Evolutionary conservation across 2,797 vertebrate species (phyloP), one percentile per base, ranked within the genome.

Genomic region (Peromyscus nudipes): DNA sequence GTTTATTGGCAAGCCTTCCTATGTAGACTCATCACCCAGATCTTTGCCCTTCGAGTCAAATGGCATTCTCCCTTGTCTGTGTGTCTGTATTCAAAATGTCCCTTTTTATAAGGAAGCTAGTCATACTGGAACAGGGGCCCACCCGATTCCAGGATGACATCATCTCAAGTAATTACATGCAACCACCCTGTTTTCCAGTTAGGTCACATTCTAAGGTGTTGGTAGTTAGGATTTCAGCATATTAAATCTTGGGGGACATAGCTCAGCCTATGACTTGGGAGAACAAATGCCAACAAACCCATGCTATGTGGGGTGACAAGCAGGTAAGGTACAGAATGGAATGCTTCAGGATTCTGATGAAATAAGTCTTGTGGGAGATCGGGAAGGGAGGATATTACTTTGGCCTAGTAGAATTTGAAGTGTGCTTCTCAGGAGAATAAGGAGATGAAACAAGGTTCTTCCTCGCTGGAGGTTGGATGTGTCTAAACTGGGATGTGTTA

Each of bases 171-270:
- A 89, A 92, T 85, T 65, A 91, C 80, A 73, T 29, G 49, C 79
- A 69, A 21, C 4, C n/a, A 25, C 76, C n/a, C 43, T 67, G 7
- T 82, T 95, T 91, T 84, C 77, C 77, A 69, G 76, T 49, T 62
- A 96, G 88, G 55, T 85, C 84, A 49, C 62, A 43, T 94, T 85
- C n/a, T 37, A 76, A 95, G 65, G 69, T 37, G 57, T 43, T 90
- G 40, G 77, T 23, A 23, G 40, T 69, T 91, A 65, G 49, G 37
- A 67, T 64, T 76, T 81, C 34, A 94, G 8, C 46, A 5, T 40
- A 55, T 60, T 52, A 82, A 55, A 94, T 71, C 57, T 21, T 46
- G 43, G 76, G 16, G 25, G 52, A 49, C 62, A 75, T 21, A 69
- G 75, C 94, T 65, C 27, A 75, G 6, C 81, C n/a, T 10, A 3